phyloP scores from a whole-genome alignment of 1,140 invertebrate species.

The Oryzaephilus surinamensis region DNA sequence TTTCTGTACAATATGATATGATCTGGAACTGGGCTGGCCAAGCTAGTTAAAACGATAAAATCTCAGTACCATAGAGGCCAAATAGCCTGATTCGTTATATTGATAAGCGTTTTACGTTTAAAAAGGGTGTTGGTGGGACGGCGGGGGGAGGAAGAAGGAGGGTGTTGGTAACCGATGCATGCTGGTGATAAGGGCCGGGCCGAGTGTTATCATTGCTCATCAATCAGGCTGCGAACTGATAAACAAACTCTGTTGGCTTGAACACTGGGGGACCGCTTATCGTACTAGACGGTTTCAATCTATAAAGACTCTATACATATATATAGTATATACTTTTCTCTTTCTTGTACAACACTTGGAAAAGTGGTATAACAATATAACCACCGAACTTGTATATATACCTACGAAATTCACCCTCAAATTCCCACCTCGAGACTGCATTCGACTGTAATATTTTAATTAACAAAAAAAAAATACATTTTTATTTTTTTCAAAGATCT shows the following conservation, averaged over 20 bases:
- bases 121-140: slow-evolving; percentile 9
- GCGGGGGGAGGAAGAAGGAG: slow-evolving; percentile 12
- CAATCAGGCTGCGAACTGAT: slow-evolving; percentile 32
- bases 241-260: slow-evolving; percentile 32
- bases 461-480: too few species aligned
- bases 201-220: slow-evolving; percentile 32
- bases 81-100: slow-evolving; percentile 23
- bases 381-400: too few species aligned
- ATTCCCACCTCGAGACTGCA: too few species aligned
- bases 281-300: slow-evolving; percentile 29
- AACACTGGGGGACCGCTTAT: slow-evolving; percentile 29
- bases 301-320: slow-evolving; percentile 26
- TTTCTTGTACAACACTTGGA: too few species aligned
- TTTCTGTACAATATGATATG: slow-evolving; percentile 15
- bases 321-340: too few species aligned
- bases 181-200: slow-evolving; percentile 29
- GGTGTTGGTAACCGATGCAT: slow-evolving; percentile 22
- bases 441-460: too few species aligned
- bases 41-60: slow-evolving; percentile 29
- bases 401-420: too few species aligned
- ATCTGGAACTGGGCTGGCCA: slow-evolving; percentile 24
- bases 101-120: slow-evolving; percentile 17
- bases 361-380: too few species aligned
- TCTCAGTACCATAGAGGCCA: slow-evolving; percentile 28
- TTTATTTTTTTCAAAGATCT: too few species aligned